These are phyloP conservation scores for Arctopsyche grandis DNA, from an alignment of 1,140 invertebrate genomes.

Conservation along the genomic window DNA sequence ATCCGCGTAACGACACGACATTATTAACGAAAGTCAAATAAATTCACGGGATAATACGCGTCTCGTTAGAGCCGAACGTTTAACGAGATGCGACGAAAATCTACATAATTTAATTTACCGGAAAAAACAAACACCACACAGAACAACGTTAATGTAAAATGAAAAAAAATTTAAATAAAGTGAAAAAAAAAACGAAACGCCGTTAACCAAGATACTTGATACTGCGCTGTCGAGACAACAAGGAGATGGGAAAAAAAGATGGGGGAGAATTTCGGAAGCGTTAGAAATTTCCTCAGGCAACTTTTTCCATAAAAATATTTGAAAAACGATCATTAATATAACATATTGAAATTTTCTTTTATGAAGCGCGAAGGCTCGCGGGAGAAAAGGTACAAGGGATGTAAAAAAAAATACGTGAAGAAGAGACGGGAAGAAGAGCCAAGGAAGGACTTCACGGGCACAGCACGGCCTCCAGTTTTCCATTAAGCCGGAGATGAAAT, in stretches of 20 bases:
- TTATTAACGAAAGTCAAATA: neutral
- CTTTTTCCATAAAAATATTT: constrained; percentile 37
- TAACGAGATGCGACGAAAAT: constrained; percentile 21
- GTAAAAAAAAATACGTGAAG: neutral
- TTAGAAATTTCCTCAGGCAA: constrained; percentile 8
- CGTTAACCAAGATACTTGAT: neutral
- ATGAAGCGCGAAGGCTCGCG: neutral
- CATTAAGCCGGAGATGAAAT: constrained; percentile 38
- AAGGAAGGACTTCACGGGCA: neutral
- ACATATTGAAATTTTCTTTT: constrained; percentile 38
- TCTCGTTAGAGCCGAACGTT: constrained; percentile 14
- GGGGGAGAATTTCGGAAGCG: neutral
- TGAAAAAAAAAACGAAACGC: neutral
- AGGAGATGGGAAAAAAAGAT: too few species aligned
- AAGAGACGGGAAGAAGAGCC: neutral
- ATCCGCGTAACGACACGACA: neutral
- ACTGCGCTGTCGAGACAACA: neutral
- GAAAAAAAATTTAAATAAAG: neutral
- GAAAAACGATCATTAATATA: constrained; percentile 37
- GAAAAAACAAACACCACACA: constrained; percentile 6
- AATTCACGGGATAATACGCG: constrained; percentile 7
- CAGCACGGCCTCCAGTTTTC: neutral
- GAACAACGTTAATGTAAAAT: neutral
- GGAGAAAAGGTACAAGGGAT: neutral
- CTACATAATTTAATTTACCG: constrained; percentile 25